Conservation (phyloP, 2,113 vertebrate genomes). For the Terrapene triunguis region DNA sequence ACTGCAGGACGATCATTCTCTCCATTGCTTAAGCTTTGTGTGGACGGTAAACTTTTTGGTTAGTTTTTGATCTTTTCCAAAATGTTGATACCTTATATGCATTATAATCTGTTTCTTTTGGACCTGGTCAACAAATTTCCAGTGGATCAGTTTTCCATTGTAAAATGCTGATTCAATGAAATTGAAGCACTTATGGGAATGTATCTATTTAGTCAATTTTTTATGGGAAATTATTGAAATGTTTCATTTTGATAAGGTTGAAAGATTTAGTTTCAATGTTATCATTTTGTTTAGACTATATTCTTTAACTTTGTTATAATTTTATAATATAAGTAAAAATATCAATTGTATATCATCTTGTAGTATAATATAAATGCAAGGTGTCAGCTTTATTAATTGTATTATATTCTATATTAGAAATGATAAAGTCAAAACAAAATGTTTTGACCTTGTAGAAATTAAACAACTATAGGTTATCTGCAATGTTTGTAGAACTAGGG, state of each 20-base stretch:
- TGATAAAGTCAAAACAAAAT: neutral
- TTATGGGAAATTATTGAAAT: neutral
- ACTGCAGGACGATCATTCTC: neutral
- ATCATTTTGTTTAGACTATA: neutral
- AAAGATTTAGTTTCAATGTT: neutral
- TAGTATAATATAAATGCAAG: too few species aligned
- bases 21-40: neutral
- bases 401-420: too few species aligned
- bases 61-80: neutral
- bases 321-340: too few species aligned
- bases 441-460: neutral
- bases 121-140: neutral
- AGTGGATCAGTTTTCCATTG: neutral
- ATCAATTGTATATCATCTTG: too few species aligned
- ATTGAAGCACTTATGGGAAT: neutral
- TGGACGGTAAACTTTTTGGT: neutral
- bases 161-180: neutral
- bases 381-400: too few species aligned
- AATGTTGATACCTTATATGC: neutral
- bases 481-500: too few species aligned
- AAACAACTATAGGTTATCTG: neutral
- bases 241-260: neutral
- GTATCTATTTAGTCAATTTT: neutral
- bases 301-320: too few species aligned
- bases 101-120: neutral